Base-by-base conservation (phyloP, 2,113 vertebrate species). In the Sula dactylatra region DNA sequence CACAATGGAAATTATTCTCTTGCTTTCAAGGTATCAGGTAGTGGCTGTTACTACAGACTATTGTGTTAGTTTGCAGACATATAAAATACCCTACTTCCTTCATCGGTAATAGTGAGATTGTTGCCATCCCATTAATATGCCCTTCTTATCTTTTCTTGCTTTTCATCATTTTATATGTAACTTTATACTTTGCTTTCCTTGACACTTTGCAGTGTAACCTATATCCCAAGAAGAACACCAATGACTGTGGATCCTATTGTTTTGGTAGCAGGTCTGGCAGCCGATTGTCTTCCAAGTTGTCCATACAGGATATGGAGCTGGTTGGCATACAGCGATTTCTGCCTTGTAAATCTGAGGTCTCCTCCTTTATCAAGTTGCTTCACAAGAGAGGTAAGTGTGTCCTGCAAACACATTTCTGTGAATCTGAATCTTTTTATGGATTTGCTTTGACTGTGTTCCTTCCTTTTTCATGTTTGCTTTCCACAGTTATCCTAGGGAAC, bases 401-500 rank as follows among this genome's bases (percentile, higher is more conserved):
- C 93, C 96, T 93, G 82, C 84, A 74, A 91, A 80, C 49, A 74
- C 59, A 67, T 93, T 89, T 96, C 72, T 82, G 71, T 66, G 90
- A 74, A 91, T 91, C 67, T 67, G 67, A 77, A 52, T 85, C 61
- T 94, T 92, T 95, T 93, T 90, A 80, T 49, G 88, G 90, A 55
- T 96, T 91, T 94, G 49, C 84, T 96, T 87, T 89, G 91, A 95
- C 93, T 93, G 76, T 56, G 32, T 79, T 88, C 87, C 64, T 95
- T 88, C 88, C 82, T 66, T 89, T 93, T 96, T 91, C 6, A 4
- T 96, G 65, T 90, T 95, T 90, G 88, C 90, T 95, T 97, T 97
- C 95, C 83, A 95, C 93, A 96, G 76, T 94, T 95, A 91, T 95
- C 94, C 84, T 70, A 76, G 70, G 40, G 58, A 97, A 93, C 81